A percentile compares a stretch with the other conserved stretches of the same genome.
These are phyloP conservation scores for Artemia sinica DNA, from an alignment of 2,888 invertebrate genomes.

Conservation along the genomic window DNA sequence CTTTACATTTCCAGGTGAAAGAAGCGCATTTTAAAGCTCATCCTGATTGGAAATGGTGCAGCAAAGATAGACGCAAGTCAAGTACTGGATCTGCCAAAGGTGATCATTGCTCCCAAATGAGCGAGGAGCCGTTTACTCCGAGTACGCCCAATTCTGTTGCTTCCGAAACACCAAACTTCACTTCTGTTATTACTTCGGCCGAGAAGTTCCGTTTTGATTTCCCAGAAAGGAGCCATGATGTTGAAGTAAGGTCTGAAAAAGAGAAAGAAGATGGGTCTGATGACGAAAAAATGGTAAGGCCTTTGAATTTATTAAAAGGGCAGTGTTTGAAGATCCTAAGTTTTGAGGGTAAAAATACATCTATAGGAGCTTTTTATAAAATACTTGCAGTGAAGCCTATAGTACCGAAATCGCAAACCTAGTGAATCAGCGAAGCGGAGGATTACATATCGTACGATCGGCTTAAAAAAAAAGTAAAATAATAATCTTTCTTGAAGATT, in stretches of 20 bases:
- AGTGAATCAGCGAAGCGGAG: too few relatives aligned
- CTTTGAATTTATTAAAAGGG: background rate
- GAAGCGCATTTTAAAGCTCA: conserved; percentile 54
- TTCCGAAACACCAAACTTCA: conserved; percentile 14
- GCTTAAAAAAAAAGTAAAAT: too few relatives aligned
- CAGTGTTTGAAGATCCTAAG: conserved; percentile 24
- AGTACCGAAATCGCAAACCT: too few relatives aligned
- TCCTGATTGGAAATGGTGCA: conserved; percentile 99
- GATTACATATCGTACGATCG: too few relatives aligned
- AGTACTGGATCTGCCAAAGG: conserved; percentile 28
- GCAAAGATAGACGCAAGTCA: conserved; percentile 81
- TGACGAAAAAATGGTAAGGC: conserved; percentile 43
- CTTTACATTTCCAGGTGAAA: conserved; percentile 44
- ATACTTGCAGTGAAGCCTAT: too few relatives aligned
- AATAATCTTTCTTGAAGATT: too few relatives aligned
- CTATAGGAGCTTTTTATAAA: too few relatives aligned
- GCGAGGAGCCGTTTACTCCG: conserved; percentile 13
- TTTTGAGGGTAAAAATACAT: conserved; percentile 28
- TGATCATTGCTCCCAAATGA: conserved; percentile 20
- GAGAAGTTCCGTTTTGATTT: conserved; percentile 7
- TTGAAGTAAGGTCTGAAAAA: conserved; percentile 25
- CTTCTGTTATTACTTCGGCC: background rate
- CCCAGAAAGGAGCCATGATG: conserved; percentile 8
- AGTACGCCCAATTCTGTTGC: conserved; percentile 10
- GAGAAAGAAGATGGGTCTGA: conserved; percentile 44